phyloP scores from a whole-genome alignment of 1,140 invertebrate species.

The Cotesia glomerata region DNA sequence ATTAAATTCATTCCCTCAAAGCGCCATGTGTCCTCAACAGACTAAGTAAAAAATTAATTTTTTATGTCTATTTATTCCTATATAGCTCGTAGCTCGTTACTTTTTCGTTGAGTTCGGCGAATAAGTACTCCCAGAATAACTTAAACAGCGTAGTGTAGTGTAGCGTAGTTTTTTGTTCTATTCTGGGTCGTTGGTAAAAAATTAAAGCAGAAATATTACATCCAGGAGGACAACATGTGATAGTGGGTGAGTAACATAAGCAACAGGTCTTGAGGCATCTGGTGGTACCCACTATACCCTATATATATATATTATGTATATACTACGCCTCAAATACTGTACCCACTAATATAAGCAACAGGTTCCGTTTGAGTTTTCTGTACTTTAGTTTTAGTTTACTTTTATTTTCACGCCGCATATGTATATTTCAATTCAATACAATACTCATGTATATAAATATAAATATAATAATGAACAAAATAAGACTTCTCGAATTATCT shows the following conservation, averaged over 20 bases:
- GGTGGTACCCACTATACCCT: neutral
- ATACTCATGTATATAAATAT: too few species aligned
- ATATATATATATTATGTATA: too few species aligned
- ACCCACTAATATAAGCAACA: neutral
- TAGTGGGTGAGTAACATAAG: constrained; percentile 23
- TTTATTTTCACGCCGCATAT: too few species aligned
- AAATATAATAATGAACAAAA: too few species aligned
- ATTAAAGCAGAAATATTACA: neutral
- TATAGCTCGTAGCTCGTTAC: constrained; percentile 9
- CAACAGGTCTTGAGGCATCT: constrained; percentile 25
- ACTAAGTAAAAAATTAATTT: neutral
- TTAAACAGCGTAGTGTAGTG: too few species aligned
- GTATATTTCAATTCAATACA: too few species aligned
- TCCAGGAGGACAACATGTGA: neutral
- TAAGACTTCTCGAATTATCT: neutral
- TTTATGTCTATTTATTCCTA: neutral
- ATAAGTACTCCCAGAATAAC: constrained; percentile 18
- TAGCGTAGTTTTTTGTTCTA: constrained; percentile 9
- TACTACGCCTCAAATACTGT: too few species aligned
- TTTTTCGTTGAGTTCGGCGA: constrained; percentile 35
- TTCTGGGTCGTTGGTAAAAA: neutral
- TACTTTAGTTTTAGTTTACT: too few species aligned
- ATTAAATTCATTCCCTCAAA: constrained; percentile 39
- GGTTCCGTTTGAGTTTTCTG: constrained; percentile 1
- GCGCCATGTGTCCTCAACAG: constrained; percentile 53